Evolutionary conservation across 2,113 vertebrate genomes (phyloP), one percentile per base, ranked within the genome.

Genomic region (Lutjanus erythropterus): DNA sequence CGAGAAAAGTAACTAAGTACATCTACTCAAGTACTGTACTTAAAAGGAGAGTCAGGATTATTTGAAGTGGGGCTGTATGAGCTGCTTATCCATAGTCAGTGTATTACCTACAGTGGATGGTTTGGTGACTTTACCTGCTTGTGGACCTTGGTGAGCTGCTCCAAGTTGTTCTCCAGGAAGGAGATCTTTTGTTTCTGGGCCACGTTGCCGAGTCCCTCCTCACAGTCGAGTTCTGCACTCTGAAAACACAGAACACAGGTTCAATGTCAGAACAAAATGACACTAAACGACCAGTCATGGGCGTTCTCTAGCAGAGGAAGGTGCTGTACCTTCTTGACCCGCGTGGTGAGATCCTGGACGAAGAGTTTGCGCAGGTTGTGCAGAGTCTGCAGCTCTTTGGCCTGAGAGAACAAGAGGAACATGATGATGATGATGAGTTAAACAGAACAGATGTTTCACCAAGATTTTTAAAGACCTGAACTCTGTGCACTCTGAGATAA

Each of bases 81-180:
- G n/a, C n/a, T n/a, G n/a, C n/a, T n/a, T n/a, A n/a, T n/a, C n/a
- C n/a, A n/a, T n/a, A n/a, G n/a, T n/a, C n/a, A n/a, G n/a, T n/a
- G n/a, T n/a, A n/a, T n/a, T n/a, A n/a, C n/a, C n/a, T n/a, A n/a
- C n/a, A n/a, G n/a, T n/a, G n/a, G n/a, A n/a, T n/a, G n/a, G 25
- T 27, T 16, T 19, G 0, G 10, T 23, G 11, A 12, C 2, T 6
- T 21, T 91, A 99, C 97, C 97, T 99, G 97, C 87, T 99, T 98
- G 95, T 98, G 97, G 92, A 97, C 97, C 71, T 98, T 98, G 31
- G 97, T 98, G 93, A 99, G 97, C 87, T 98, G 97, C 81, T 98
- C 97, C 91, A 98, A 86, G 91, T 98, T 98, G 86, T 98, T 98
- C 92, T 98, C 97, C 94, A 98, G 94, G 94, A 98, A 98, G 87